A percentile compares a stretch with the other conserved stretches of the same genome.
phyloP scores from a whole-genome alignment of 2,113 vertebrate species.

The Cyanoliseus patagonus region DNA sequence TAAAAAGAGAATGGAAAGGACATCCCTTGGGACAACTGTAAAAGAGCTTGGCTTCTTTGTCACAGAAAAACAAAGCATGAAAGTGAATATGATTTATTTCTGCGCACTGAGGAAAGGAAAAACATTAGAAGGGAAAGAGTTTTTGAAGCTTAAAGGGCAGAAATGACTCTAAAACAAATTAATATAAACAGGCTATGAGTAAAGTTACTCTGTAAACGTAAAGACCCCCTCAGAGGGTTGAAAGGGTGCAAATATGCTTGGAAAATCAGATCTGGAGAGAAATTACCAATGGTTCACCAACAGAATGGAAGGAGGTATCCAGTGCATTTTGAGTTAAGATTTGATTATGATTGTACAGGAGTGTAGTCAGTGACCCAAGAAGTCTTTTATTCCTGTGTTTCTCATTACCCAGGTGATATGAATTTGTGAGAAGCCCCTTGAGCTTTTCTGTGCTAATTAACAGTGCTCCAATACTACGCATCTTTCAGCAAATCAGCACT shows the following conservation, averaged over 20 bases:
- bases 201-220: background rate
- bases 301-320: background rate
- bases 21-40: background rate
- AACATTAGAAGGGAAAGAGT: background rate
- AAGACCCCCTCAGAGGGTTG: background rate
- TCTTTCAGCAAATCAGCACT: background rate
- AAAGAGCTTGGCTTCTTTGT: background rate
- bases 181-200: background rate
- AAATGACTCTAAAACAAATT: background rate
- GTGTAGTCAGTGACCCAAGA: background rate
- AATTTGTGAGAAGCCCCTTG: conserved; percentile 20
- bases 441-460: conserved; percentile 41
- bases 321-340: background rate
- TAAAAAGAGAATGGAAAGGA: background rate
- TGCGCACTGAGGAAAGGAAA: background rate
- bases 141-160: conserved; percentile 1
- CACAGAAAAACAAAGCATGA: background rate
- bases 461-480: background rate
- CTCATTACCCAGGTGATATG: background rate
- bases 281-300: background rate
- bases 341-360: background rate
- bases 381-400: background rate
- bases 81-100: background rate
- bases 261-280: background rate
- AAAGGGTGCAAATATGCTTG: background rate